Evolutionary conservation across 2,888 invertebrate species (phyloP), one percentile per base, ranked within the genome.

Genomic region (Lepas anatifera): DNA sequence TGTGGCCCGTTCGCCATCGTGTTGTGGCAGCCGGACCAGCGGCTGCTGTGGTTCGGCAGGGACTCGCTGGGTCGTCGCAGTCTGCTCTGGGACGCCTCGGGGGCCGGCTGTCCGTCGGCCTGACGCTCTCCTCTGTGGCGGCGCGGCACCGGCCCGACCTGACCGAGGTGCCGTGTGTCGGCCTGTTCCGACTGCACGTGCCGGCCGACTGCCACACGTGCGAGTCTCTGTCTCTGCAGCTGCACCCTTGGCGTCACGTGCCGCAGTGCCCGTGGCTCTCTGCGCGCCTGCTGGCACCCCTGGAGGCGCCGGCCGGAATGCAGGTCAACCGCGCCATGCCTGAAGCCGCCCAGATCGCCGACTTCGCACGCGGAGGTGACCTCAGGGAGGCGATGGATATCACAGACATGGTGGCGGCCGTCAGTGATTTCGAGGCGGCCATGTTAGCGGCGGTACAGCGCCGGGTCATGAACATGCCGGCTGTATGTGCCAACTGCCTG

Each of bases 61-160:
- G 96, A 97, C 80, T 83, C 84, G 74, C 86, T 92, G 78, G 96
- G 96, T 48, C 83, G 96, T 74, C 88, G 91, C 77, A 92, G 95
- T 78, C 81, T 97, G 67, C 80, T 96, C 52, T 82, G 81, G 79
- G 78, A 74, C 41, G 66, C 73, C 2, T 68, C 27, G 70, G 70
- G 18, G 18, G 70, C 18, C 46, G 35, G 22, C 16, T 73, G 7
- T 41, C 41, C 10, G 70, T 75, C 39, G 43, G 75, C 7, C 63
- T 81, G 13, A 76, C 77, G 4, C 18, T 66, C 39, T 46, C 27
- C 68, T 48, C 70, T 18, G 13, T 64, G 70, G 46, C 52, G 70
- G 73, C 50, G 35, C 72, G 72, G 52, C 70, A 70, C 67, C 64
- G 58, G 18, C 58, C 64, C 1, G 25, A 48, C 11, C 77, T 77